Percentiles rank a stretch among this genome's conserved stretches.
Conservation (phyloP, 2,888 invertebrate genomes). For the Steinernema carpocapsae region DNA sequence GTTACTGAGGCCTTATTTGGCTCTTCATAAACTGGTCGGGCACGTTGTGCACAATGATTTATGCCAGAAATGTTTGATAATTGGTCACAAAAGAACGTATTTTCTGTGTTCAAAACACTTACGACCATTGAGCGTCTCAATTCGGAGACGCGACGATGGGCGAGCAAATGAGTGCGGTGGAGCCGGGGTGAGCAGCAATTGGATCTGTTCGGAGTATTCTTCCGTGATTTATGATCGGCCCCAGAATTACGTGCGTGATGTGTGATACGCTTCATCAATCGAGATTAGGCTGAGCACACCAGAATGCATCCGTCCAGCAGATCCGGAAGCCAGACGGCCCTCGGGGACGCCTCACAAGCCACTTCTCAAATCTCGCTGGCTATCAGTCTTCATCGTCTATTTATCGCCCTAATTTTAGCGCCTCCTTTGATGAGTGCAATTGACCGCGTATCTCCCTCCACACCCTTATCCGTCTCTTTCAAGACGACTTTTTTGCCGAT, state of each 20-base stretch:
- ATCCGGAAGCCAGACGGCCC: conserved; percentile 29
- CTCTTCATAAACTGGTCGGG: not conserved
- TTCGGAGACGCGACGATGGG: not conserved
- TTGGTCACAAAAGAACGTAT: not conserved
- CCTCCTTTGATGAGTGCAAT: conserved; percentile 31
- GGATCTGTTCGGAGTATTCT: not conserved
- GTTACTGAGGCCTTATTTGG: not conserved
- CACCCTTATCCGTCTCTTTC: conserved; percentile 21
- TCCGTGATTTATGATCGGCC: conserved; percentile 29
- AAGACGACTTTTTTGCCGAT: conserved; percentile 15
- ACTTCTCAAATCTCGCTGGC: conserved; percentile 25
- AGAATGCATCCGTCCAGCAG: conserved; percentile 19
- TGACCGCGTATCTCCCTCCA: conserved; percentile 31
- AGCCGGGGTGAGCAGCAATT: not conserved
- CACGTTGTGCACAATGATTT: conserved; percentile 17
- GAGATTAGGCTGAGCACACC: conserved; percentile 25
- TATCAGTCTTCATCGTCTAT: conserved; percentile 34
- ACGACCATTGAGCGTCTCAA: not conserved
- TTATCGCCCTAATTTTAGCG: conserved; percentile 35
- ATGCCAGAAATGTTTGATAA: conserved; percentile 1
- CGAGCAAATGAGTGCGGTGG: not conserved
- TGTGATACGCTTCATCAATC: conserved; percentile 30
- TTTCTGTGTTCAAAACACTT: conserved; percentile 9
- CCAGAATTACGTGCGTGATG: conserved; percentile 29
- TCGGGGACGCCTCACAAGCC: conserved; percentile 32